A percentile compares a stretch with the other conserved stretches of the same genome.
These are phyloP conservation scores for Cavia porcellus DNA, from an alignment of 2,113 vertebrate genomes.

Conservation along the genomic window DNA sequence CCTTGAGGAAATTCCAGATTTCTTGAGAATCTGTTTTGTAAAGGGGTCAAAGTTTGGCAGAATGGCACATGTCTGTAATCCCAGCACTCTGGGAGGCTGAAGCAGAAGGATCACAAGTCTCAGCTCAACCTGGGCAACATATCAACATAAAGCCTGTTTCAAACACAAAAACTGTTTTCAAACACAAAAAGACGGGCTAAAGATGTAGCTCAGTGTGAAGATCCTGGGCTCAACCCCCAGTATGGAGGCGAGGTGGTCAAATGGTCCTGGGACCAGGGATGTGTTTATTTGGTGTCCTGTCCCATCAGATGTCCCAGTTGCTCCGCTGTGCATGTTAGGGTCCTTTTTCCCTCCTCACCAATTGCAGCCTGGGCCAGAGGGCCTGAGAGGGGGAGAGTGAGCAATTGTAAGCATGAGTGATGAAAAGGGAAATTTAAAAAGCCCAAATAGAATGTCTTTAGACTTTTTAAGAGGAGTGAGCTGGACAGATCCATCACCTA, in stretches of 20 bases:
- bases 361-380: not conserved
- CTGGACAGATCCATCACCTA: not conserved
- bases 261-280: too few relatives aligned
- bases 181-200: not conserved
- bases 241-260: not conserved
- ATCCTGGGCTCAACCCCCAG: not conserved
- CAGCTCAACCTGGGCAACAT: not conserved
- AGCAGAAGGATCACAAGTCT: not conserved
- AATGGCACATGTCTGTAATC: not conserved
- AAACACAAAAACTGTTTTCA: not conserved
- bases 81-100: not conserved
- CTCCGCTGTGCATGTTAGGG: accelerated
- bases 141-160: too few relatives aligned
- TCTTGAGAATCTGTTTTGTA: not conserved
- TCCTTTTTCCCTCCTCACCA: accelerated
- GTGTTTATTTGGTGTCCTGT: not conserved
- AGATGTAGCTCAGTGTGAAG: not conserved
- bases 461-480: not conserved
- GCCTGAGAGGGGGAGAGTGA: not conserved
- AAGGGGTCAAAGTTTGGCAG: not conserved
- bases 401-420: not conserved
- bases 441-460: not conserved
- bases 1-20: not conserved
- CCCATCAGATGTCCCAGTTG: not conserved
- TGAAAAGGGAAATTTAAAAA: not conserved